Conservation (phyloP, 2,113 vertebrate genomes). For the Hypocryptadius cinnamomeus region DNA sequence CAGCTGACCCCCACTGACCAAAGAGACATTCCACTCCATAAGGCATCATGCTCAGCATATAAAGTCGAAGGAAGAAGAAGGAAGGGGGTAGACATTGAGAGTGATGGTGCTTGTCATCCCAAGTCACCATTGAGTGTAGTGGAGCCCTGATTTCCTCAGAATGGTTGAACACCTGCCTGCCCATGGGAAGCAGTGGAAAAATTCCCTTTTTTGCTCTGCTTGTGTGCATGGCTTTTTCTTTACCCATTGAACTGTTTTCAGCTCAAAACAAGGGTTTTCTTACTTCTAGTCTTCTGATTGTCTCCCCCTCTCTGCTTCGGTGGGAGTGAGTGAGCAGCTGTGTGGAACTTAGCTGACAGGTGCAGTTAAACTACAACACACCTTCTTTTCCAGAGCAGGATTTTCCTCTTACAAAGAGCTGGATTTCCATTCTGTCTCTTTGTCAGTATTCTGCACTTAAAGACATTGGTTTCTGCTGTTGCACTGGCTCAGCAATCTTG, state of each 20-base stretch:
- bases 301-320: neutral
- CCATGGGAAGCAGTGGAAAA: neutral
- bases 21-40: neutral
- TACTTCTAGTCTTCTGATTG: neutral
- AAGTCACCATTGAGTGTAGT: accelerated
- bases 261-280: neutral
- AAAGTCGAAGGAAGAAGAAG: neutral
- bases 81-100: neutral
- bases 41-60: neutral
- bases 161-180: neutral
- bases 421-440: neutral
- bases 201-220: neutral
- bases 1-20: neutral
- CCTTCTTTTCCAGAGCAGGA: neutral
- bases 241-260: neutral
- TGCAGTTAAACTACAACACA: neutral
- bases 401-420: neutral
- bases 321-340: neutral
- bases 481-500: neutral
- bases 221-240: neutral
- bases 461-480: neutral
- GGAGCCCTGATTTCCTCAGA: neutral
- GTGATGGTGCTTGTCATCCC: neutral
- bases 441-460: slow-evolving; percentile 10
- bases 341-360: neutral